Percentiles rank a stretch among this genome's conserved stretches.
Evolutionary conservation across 2,113 vertebrate species (phyloP).

Genomic region (Ailuropoda melanoleuca): DNA sequence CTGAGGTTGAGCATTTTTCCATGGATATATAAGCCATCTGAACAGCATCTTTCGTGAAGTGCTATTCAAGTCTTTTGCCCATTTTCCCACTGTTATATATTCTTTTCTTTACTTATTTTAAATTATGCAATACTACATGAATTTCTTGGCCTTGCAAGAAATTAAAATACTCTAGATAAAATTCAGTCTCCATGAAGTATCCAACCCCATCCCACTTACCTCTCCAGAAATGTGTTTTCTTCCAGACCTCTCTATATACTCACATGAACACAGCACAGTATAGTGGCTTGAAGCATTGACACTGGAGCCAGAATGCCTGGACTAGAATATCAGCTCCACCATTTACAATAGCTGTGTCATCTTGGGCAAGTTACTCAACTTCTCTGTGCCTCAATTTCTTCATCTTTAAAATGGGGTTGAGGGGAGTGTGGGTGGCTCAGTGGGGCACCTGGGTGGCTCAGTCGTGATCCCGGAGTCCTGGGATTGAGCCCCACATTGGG

Average conservation of each 20-base stretch:
- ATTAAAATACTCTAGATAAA: not conserved
- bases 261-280: not conserved
- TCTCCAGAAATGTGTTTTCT: not conserved
- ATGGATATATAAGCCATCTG: not conserved
- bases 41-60: not conserved
- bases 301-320: not conserved
- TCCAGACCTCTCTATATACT: not conserved
- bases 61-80: not conserved
- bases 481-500: too few species aligned
- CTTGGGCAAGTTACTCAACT: not conserved
- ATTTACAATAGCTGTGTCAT: not conserved
- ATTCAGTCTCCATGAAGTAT: not conserved
- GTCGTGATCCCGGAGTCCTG: too few species aligned
- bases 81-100: not conserved
- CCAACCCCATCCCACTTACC: not conserved
- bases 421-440: too few species aligned
- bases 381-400: not conserved
- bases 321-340: not conserved
- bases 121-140: not conserved
- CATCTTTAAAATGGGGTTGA: not conserved
- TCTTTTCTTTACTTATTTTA: not conserved
- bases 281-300: not conserved
- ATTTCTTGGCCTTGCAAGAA: not conserved
- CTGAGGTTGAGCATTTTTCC: not conserved
- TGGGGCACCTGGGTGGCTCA: too few species aligned